These are phyloP conservation scores for Melieria crassipennis DNA, from an alignment of 2,888 invertebrate genomes.

Conservation along the genomic window DNA sequence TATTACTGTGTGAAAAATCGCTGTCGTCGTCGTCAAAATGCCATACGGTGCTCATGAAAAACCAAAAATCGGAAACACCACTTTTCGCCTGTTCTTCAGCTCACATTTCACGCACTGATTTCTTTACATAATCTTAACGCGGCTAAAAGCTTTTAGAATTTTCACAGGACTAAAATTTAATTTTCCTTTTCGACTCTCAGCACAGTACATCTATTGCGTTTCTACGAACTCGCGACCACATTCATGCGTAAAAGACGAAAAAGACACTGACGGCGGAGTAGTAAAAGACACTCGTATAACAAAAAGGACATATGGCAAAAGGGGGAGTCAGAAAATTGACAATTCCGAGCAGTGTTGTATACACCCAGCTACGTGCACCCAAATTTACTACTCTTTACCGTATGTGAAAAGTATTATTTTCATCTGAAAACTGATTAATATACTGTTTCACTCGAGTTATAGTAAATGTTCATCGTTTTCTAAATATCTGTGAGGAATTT, in stretches of 20 bases:
- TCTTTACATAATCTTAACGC: too few species aligned
- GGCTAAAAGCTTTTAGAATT: neutral
- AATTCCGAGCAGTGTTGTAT: neutral
- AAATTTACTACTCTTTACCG: too few species aligned
- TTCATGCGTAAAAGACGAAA: conserved; percentile 17
- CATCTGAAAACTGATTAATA: too few species aligned
- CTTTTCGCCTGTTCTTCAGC: neutral
- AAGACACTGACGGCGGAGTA: conserved; percentile 11
- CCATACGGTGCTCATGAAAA: conserved; percentile 19
- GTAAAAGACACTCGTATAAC: conserved; percentile 1
- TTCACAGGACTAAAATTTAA: conserved; percentile 8
- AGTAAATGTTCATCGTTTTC: too few species aligned
- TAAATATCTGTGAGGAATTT: too few species aligned
- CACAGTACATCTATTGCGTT: conserved; percentile 14
- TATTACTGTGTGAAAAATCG: too few species aligned
- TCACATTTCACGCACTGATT: too few species aligned
- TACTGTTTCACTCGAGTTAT: too few species aligned
- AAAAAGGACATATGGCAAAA: conserved; percentile 1
- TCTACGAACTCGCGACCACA: neutral
- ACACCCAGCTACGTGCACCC: too few species aligned
- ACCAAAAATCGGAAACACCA: neutral
- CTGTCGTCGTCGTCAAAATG: neutral
- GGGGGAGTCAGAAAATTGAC: neutral
- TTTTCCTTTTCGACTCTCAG: neutral
- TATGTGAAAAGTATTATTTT: too few species aligned